A percentile compares a stretch with the other conserved stretches of the same genome.
Evolutionary conservation across 2,797 vertebrate species (phyloP).

Genomic region (Apogon talboti): DNA sequence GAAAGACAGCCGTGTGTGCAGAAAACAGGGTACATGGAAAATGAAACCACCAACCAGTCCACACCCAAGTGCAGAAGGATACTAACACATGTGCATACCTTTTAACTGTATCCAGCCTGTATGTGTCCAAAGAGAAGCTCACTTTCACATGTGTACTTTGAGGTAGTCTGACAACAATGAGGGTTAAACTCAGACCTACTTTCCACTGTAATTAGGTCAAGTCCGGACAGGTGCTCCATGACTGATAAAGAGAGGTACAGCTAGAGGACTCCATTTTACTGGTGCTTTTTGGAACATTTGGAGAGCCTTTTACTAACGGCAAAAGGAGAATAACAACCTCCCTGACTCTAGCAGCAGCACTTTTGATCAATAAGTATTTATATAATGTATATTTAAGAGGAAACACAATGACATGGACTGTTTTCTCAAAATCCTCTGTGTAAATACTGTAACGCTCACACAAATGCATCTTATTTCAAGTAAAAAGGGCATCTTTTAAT

Average conservation of each 20-base stretch:
- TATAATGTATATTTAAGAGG: not conserved
- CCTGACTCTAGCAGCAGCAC: slow-evolving; percentile 1
- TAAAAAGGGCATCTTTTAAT: slow-evolving; percentile 47
- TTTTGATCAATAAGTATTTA: slow-evolving; percentile 8
- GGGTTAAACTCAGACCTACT: slow-evolving; percentile 75
- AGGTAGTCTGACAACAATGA: slow-evolving; percentile 53
- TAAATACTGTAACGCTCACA: slow-evolving; percentile 32
- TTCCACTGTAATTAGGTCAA: slow-evolving; percentile 76
- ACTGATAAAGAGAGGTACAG: slow-evolving; percentile 71
- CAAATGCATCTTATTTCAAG: slow-evolving; percentile 39
- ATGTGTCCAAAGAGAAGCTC: slow-evolving; percentile 19
- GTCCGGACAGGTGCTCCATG: slow-evolving; percentile 69
- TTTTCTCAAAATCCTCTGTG: slow-evolving; percentile 17
- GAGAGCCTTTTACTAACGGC: slow-evolving; percentile 34
- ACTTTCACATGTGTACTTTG: slow-evolving; percentile 44
- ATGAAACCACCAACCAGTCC: slow-evolving; percentile 14
- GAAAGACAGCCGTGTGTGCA: not conserved
- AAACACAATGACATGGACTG: slow-evolving; percentile 1
- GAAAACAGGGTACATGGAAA: slow-evolving; percentile 9
- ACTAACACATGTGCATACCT: not conserved
- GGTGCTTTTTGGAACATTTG: slow-evolving; percentile 15
- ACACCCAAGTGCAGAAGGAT: not conserved
- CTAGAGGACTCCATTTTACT: slow-evolving; percentile 52
- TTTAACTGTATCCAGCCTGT: slow-evolving; percentile 14
- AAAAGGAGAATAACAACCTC: slow-evolving; percentile 25